Evolutionary conservation across 2,113 vertebrate species (phyloP).

Genomic region (Phylloscopus whistleri): DNA sequence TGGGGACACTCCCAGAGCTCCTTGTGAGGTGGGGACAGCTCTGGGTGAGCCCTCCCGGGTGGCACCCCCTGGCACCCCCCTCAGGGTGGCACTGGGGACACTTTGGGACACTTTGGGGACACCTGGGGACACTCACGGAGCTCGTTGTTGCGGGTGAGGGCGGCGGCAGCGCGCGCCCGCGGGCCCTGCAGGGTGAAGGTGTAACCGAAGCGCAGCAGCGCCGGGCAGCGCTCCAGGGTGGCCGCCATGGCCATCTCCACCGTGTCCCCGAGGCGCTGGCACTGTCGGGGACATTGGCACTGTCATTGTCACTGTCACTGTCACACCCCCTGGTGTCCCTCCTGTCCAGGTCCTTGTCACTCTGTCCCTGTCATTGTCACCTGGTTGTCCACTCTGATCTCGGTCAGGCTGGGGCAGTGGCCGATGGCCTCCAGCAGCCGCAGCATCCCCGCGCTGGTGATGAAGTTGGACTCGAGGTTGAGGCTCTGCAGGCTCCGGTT

Average conservation of each 20-base stretch:
- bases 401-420: constrained; percentile 77
- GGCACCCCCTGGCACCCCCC: too few relatives aligned
- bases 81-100: neutral
- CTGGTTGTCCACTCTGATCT: constrained; percentile 95
- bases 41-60: too few relatives aligned
- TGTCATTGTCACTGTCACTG: neutral
- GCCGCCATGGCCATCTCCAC: constrained; percentile 96
- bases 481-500: constrained; percentile 89
- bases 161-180: constrained; percentile 85
- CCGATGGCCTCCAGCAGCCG: constrained; percentile 84
- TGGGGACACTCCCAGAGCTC: neutral
- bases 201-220: constrained; percentile 87
- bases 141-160: constrained; percentile 92
- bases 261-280: constrained; percentile 87
- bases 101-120: neutral
- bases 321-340: too few relatives aligned
- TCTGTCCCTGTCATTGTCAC: neutral
- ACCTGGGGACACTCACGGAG: constrained; percentile 76
- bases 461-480: constrained; percentile 97
- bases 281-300: constrained; percentile 54
- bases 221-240: constrained; percentile 88
- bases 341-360: too few relatives aligned
- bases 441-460: constrained; percentile 88
- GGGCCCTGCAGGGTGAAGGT: constrained; percentile 96
- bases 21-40: too few relatives aligned